phyloP scores from a whole-genome alignment of 2,113 vertebrate species.

The Hiodon alosoides region DNA sequence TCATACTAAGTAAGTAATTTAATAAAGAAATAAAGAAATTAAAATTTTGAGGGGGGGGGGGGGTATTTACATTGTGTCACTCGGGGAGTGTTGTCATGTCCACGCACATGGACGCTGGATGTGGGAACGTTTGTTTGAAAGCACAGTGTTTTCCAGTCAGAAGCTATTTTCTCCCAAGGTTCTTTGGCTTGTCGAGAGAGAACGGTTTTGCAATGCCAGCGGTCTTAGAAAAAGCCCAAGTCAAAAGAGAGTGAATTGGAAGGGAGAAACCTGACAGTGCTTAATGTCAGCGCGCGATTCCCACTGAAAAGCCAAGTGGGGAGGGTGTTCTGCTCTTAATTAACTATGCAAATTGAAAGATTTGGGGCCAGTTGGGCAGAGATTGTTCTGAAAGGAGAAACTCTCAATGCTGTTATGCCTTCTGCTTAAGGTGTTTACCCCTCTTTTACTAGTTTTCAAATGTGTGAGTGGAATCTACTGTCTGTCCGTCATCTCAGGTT shows the following conservation, averaged over 20 bases:
- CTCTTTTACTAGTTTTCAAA: neutral
- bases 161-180: neutral
- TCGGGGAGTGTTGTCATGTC: neutral
- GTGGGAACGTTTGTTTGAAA: conserved; percentile 9
- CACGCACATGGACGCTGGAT: conserved; percentile 4
- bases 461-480: conserved; percentile 1
- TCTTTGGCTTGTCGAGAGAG: neutral
- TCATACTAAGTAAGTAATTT: too few species aligned
- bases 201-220: conserved; percentile 13
- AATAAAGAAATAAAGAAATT: too few species aligned
- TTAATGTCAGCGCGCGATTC: neutral
- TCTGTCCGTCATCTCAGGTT: too few species aligned
- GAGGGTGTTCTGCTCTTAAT: conserved; percentile 15
- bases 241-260: neutral
- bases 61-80: neutral
- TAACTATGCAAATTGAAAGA: conserved; percentile 35
- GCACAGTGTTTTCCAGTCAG: neutral
- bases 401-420: neutral
- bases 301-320: neutral
- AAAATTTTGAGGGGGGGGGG: too few species aligned
- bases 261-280: neutral
- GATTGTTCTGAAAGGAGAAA: conserved; percentile 3
- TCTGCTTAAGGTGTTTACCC: conserved; percentile 5
- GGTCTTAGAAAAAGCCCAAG: neutral
- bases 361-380: conserved; percentile 7